These are phyloP conservation scores for Andrena praecox DNA, from an alignment of 2,888 invertebrate species.

Conservation along the genomic window DNA sequence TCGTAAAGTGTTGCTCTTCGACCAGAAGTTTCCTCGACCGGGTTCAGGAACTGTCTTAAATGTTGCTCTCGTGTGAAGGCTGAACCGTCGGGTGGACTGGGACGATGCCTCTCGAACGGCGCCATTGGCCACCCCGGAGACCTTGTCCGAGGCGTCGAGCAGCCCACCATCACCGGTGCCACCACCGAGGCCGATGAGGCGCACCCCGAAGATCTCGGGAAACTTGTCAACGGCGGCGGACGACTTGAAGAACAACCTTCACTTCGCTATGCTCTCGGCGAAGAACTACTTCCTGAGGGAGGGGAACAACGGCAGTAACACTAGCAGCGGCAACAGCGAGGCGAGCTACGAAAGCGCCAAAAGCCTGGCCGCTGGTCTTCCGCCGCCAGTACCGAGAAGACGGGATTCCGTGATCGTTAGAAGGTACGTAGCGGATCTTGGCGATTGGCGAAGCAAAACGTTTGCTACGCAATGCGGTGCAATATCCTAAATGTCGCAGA, in stretches of 20 bases:
- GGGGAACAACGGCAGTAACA: conserved; percentile 78
- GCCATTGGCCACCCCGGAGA: conserved; percentile 93
- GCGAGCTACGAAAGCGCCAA: conserved; percentile 82
- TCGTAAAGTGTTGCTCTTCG: conserved; percentile 22
- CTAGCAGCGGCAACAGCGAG: conserved; percentile 82
- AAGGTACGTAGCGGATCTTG: conserved; percentile 68
- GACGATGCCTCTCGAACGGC: conserved; percentile 86
- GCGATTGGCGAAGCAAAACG: not conserved
- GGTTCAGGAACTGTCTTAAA: not conserved
- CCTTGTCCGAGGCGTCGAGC: conserved; percentile 92
- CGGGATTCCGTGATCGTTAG: conserved; percentile 78
- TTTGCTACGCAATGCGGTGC: not conserved
- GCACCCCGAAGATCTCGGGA: conserved; percentile 89
- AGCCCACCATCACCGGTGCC: conserved; percentile 89
- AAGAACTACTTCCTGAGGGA: conserved; percentile 81
- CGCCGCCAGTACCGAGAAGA: conserved; percentile 83
- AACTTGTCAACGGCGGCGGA: conserved; percentile 89
- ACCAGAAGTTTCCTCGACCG: not conserved
- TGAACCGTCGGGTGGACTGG: conserved; percentile 74
- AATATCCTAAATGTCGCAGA: conserved; percentile 65
- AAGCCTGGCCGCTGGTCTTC: conserved; percentile 77
- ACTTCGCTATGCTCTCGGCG: conserved; percentile 83
- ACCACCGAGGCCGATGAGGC: conserved; percentile 87
- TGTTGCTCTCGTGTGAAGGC: conserved; percentile 42
- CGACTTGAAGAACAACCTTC: conserved; percentile 86